Evolutionary conservation across 2,888 invertebrate species (phyloP), one percentile per base, ranked within the genome.

Genomic region (Orthosia cruda): DNA sequence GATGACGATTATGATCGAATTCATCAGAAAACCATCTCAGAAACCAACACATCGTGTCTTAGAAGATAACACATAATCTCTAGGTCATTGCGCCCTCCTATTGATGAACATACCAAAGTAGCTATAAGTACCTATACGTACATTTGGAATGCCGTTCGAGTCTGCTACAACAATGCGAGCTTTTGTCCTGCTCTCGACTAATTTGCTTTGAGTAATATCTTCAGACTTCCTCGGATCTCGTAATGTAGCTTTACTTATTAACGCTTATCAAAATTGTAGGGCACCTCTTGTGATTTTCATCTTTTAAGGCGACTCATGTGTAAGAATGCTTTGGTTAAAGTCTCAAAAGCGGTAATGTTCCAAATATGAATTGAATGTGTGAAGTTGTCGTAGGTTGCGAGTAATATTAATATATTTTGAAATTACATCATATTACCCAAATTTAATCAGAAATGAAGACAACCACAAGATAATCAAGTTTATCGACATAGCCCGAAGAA

Each of bases 141-240:
- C 32, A 63, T 73, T 59, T 55, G 77, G 64, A 55, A 81, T 81
- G 66, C 63, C 63, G 16, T 54, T 47, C 32, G 13, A 4, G 59
- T 67, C 54, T 70, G 58, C 26, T 55, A 32, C 72, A 77, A 81
- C 81, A 77, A 81, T 74, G 81, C 32, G 32, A 32, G 49, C 67
- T 78, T 81, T 81, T 81, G 81, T 81, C 59, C 49, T 57, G 63
- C 15, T 23, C 55, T 23, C 32, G 4, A 69, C 63, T 78, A 67
- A 81, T 78, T 74, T 78, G 64, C 81, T 81, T 81, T 81, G 81
- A 77, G 70, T 64, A 77, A 81, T 81, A 77, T 67, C 73, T 81
- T 57, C 45, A 50, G 20, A 65, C 49, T 68, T 40, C 49, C n/a
- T 3, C 26, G 5, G 23, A 70, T 50, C 23, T 52, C 2, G 62